A percentile compares a stretch with the other conserved stretches of the same genome.
These are phyloP conservation scores for Colaptes auratus DNA, from an alignment of 2,113 vertebrate genomes.

Conservation along the genomic window DNA sequence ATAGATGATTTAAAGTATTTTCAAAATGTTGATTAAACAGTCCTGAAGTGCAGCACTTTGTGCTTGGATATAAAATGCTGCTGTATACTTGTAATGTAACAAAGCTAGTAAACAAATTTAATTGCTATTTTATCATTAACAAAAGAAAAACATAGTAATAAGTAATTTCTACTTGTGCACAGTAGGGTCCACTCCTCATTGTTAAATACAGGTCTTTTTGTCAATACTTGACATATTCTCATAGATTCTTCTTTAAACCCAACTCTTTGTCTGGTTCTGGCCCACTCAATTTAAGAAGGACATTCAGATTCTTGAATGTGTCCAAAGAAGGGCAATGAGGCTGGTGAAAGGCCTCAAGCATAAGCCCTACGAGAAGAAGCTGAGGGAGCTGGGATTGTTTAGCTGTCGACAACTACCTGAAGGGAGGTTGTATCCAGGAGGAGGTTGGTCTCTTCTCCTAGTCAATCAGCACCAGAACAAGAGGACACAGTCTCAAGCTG, in stretches of 20 bases:
- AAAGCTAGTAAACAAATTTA: background rate
- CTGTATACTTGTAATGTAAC: background rate
- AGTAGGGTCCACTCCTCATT: background rate
- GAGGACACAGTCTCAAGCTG: too few relatives aligned
- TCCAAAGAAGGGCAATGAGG: too few relatives aligned
- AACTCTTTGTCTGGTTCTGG: background rate
- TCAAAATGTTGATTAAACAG: background rate
- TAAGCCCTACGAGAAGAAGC: too few relatives aligned
- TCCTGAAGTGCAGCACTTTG: background rate
- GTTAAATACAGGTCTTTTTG: background rate
- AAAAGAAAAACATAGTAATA: fast-evolving
- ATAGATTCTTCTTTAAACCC: background rate
- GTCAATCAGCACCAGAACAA: too few relatives aligned
- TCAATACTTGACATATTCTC: background rate
- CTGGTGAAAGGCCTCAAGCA: too few relatives aligned
- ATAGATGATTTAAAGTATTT: background rate
- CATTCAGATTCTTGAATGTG: too few relatives aligned
- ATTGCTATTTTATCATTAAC: background rate
- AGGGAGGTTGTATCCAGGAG: too few relatives aligned
- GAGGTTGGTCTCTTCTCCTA: too few relatives aligned
- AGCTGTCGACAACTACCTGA: too few relatives aligned
- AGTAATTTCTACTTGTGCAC: background rate
- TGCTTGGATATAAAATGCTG: background rate
- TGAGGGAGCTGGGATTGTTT: too few relatives aligned
- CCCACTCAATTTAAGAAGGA: too few relatives aligned